Evolutionary conservation across 1,140 invertebrate genomes (phyloP), one percentile per base, ranked within the genome.

Genomic region (Aplysia californica): DNA sequence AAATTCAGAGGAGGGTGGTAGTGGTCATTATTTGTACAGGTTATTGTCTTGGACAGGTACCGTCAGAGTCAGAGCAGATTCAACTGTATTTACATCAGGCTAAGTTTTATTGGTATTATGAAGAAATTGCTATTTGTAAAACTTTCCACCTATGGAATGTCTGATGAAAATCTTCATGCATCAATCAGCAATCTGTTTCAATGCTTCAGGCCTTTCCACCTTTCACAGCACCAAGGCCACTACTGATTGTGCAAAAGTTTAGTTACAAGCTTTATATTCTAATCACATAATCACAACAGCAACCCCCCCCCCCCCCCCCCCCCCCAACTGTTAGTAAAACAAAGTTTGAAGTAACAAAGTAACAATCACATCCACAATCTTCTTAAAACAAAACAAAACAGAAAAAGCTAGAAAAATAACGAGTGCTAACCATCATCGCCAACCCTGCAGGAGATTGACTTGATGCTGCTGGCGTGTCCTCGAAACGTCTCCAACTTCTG

Each of bases 401-500:
- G 21, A 1, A 44, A 50, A 36, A 23, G 5, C 1, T 20, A 3
- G 21, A 1, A 44, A 50, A 36, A 23, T 4, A 1, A 21, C 10
- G 21, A 31, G 15, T 31, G 77, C 64, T 80, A 84, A 92, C 91
- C 90, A 88, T 90, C 90, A 86, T 95, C 93, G 3, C 92, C 86
- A 26, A 93, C 92, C 26, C 93, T 90, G 78, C 95, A 94, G 10
- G 93, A 92, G 0, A 93, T 93, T 35, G 93, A 94, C 87, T 96
- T 96, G 0, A 97, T 93, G 69, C 95, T 96, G 75, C 93, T 91
- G 0, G 92, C 93, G 88, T 97, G 96, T 1, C 92, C 93, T 59
- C 92, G 89, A 88, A 96, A 96, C 10, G 91, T 89, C 4, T 91
- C 84, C 1, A 94, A 80, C 50, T 83, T 86, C 26, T 83, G 55